A percentile compares a stretch with the other conserved stretches of the same genome.
phyloP scores from a whole-genome alignment of 2,113 vertebrate genomes.

The Hemichromis elongatus region DNA sequence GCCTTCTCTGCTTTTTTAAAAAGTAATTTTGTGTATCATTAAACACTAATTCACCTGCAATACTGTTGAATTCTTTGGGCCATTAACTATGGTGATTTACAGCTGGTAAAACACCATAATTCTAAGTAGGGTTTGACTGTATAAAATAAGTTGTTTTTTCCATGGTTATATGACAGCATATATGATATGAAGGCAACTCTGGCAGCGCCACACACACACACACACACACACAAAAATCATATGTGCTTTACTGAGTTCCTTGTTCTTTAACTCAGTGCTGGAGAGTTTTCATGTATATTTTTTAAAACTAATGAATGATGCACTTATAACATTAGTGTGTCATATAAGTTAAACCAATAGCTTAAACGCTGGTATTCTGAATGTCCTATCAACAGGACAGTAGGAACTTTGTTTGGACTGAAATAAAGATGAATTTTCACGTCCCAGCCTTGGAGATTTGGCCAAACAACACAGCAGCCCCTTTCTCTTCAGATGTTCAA shows the following conservation, averaged over 20 bases:
- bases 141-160: background rate
- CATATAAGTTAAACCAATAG: conserved; percentile 54
- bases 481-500: conserved; percentile 29
- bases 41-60: background rate
- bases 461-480: conserved; percentile 48
- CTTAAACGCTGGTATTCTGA: conserved; percentile 32
- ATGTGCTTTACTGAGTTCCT: background rate
- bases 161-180: background rate
- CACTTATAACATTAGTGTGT: conserved; percentile 45
- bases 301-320: conserved; percentile 3
- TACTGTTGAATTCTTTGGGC: background rate
- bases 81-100: rapidly evolving
- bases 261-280: background rate
- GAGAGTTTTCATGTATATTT: background rate
- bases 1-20: background rate
- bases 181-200: background rate
- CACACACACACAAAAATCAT: background rate
- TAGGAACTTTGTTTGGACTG: conserved; percentile 39
- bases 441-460: conserved; percentile 29
- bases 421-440: conserved; percentile 39
- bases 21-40: background rate
- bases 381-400: conserved; percentile 28
- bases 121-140: background rate
- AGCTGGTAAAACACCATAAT: background rate
- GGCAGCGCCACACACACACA: background rate